phyloP scores from a whole-genome alignment of 2,888 invertebrate species.

The Agrilus mali region DNA sequence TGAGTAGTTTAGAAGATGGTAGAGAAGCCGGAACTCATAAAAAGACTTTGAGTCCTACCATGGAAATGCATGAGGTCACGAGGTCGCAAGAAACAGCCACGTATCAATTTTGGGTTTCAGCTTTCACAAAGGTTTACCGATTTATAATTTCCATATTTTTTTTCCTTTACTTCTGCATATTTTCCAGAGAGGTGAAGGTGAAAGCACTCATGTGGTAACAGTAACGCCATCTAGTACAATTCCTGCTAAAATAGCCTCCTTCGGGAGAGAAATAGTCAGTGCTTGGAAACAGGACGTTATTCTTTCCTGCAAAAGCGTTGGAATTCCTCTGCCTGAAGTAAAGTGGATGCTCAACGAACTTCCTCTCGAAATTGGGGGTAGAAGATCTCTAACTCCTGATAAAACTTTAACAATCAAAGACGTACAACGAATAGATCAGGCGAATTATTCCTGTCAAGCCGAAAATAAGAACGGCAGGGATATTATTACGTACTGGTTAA shows the following conservation, averaged over 20 bases:
- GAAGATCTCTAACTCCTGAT: slow-evolving; percentile 53
- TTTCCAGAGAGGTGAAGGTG: slow-evolving; percentile 60
- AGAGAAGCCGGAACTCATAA: slow-evolving; percentile 69
- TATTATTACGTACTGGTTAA: slow-evolving; percentile 66
- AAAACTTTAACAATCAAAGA: slow-evolving; percentile 67
- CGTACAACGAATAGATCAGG: slow-evolving; percentile 69
- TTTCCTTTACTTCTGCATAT: background rate
- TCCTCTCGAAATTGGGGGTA: slow-evolving; percentile 54
- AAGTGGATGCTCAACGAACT: slow-evolving; percentile 71
- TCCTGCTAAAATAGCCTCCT: slow-evolving; percentile 80
- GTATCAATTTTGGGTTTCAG: slow-evolving; percentile 63
- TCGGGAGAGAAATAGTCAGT: slow-evolving; percentile 62
- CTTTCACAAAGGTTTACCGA: slow-evolving; percentile 51
- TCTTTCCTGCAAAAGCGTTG: slow-evolving; percentile 74
- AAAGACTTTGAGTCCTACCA: slow-evolving; percentile 54
- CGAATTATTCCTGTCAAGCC: slow-evolving; percentile 81
- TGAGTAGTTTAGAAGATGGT: slow-evolving; percentile 66
- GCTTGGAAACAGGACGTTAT: slow-evolving; percentile 83
- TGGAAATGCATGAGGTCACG: slow-evolving; percentile 58
- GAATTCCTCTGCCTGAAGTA: slow-evolving; percentile 62
- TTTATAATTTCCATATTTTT: background rate
- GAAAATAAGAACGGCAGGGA: slow-evolving; percentile 76
- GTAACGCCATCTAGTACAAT: slow-evolving; percentile 67
- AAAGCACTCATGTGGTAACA: slow-evolving; percentile 63
- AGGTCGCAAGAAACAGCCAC: slow-evolving; percentile 59